Evolutionary conservation across 2,888 invertebrate genomes (phyloP), one percentile per base, ranked within the genome.

Genomic region (Lepeophtheirus nordmannii): DNA sequence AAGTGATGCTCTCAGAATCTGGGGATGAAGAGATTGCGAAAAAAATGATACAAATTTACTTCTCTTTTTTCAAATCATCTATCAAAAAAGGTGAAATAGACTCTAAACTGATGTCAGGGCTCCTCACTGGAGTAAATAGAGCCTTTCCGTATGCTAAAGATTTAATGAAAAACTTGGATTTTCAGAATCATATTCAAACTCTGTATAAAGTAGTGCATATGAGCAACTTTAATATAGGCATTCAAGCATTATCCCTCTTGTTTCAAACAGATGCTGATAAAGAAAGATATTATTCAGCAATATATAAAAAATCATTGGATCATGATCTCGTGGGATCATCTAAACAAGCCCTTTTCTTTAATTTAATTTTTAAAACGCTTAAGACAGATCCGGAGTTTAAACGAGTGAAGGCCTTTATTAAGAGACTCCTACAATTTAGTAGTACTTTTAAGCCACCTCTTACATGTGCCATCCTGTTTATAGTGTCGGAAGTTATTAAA

Each of bases 51-150:
- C 81, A 85, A 69, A 86, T 97, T 62, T 98, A 97, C 76, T 91
- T 98, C 74, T 85, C 89, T 0, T 90, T 97, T 75, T 98, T 98
- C 79, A 93, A 92, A 77, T 87, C 90, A 62, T 84, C 86, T 67
- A 83, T 91, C 8, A 89, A 91, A 17, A 67, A 79, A 74, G 87
- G 87, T 2, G 86, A 89, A 68, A 82, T 89, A 0, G 86, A 90
- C 72, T 85, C 83, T 71, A 82, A 86, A 73, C 85, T 90, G 79
- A 85, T 92, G 85, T 84, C 85, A 69, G 86, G 85, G 0, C 80
- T 92, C 64, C 76, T 92, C 61, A 82, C 84, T 68, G 91, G 91
- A 1, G 84, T 91, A 8, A 88, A 88, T 73, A 80, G 87, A 71
- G 87, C 89, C 0, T 89, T 85, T 77, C 89, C 89, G 0, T 89